Evolutionary conservation across 2,888 invertebrate species (phyloP).

Genomic region (Chaetogeoica ovagalla): DNA sequence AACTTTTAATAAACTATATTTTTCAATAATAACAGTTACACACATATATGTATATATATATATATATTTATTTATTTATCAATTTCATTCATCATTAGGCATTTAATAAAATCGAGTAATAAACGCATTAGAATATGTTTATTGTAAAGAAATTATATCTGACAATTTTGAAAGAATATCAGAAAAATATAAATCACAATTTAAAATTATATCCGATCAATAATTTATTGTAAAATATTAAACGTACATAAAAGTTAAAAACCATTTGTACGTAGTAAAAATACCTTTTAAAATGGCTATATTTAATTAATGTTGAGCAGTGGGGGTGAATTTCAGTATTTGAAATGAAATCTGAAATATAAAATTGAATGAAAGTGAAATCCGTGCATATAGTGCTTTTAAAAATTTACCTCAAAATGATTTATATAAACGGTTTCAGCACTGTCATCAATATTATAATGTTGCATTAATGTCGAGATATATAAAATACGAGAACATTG

Average conservation of each 20-base stretch:
- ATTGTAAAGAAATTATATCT: not conserved
- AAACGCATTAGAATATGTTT: conserved; percentile 16
- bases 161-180: not conserved
- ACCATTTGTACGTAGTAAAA: conserved; percentile 17
- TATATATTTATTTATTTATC: conserved; percentile 19
- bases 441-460: not conserved
- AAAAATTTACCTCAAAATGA: not conserved
- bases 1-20: conserved; percentile 43
- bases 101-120: conserved; percentile 19
- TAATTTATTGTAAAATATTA: conserved; percentile 1
- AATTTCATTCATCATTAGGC: conserved; percentile 10
- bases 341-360: conserved; percentile 10
- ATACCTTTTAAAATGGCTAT: conserved; percentile 1
- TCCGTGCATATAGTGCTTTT: not conserved
- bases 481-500: conserved; percentile 2
- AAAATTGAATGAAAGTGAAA: not conserved
- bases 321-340: not conserved
- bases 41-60: conserved; percentile 30
- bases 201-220: not conserved
- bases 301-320: conserved; percentile 31
- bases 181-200: conserved; percentile 10
- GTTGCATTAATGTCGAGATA: not conserved
- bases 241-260: not conserved
- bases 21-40: conserved; percentile 43
- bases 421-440: conserved; percentile 7